Conservation (phyloP, 2,888 invertebrate genomes). For the Chloromyia formosa region DNA sequence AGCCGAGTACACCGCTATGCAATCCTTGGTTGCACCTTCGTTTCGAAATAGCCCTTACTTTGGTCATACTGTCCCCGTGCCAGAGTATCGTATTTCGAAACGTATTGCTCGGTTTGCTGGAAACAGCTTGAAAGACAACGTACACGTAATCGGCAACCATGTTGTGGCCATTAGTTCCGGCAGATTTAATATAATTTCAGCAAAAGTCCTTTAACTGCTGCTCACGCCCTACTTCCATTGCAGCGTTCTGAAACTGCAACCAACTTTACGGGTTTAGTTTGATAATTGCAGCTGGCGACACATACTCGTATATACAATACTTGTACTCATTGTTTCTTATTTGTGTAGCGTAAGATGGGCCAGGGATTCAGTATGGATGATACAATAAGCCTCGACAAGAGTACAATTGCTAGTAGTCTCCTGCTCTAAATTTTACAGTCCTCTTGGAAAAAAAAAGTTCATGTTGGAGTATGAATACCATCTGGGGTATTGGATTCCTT, state of each 20-base stretch:
- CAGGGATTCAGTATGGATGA: slow-evolving; percentile 1
- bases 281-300: slow-evolving; percentile 35
- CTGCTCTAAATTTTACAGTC: too few species aligned
- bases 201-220: slow-evolving; percentile 32
- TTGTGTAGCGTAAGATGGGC: slow-evolving; percentile 11
- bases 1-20: slow-evolving; percentile 4
- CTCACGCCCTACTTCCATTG: not conserved
- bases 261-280: slow-evolving; percentile 28
- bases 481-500: not conserved
- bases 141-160: slow-evolving; percentile 44
- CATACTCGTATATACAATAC: not conserved
- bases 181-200: slow-evolving; percentile 44
- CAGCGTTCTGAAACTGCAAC: slow-evolving; percentile 15
- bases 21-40: not conserved
- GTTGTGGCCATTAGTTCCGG: slow-evolving; percentile 45
- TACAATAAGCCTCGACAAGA: slow-evolving; percentile 7
- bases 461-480: not conserved
- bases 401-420: not conserved
- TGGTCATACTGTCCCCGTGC: not conserved
- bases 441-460: not conserved
- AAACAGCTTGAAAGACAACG: slow-evolving; percentile 41
- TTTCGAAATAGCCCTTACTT: slow-evolving; percentile 2
- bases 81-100: not conserved
- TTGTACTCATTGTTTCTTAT: slow-evolving; percentile 11
- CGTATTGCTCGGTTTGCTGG: slow-evolving; percentile 2